Conservation (phyloP, 2,888 invertebrate genomes). For the Spodoptera littoralis region DNA sequence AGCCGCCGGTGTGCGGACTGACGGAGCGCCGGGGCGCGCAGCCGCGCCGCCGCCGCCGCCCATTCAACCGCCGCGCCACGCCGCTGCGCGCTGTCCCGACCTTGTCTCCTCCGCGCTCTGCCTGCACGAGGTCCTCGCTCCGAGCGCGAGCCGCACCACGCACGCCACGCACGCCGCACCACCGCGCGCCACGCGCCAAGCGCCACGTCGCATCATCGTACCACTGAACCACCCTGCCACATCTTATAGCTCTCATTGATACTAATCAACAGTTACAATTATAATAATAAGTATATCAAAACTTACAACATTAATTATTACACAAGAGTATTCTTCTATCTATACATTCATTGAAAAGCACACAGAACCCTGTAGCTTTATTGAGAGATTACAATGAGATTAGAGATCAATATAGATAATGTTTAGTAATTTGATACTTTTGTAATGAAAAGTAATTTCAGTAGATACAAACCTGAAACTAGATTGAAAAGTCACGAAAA, state of each 20-base stretch:
- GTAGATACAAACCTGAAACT: too few species aligned
- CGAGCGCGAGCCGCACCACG: constrained; percentile 49
- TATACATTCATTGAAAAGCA: too few species aligned
- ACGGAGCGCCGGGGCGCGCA: constrained; percentile 80
- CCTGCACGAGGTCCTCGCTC: constrained; percentile 64
- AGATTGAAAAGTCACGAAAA: too few species aligned
- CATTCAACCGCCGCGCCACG: constrained; percentile 65
- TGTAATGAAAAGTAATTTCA: too few species aligned
- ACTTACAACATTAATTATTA: background rate
- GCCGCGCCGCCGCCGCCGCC: constrained; percentile 72
- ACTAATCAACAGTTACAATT: constrained; percentile 45
- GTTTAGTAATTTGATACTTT: too few species aligned
- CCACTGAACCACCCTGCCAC: constrained; percentile 28
- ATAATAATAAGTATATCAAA: constrained; percentile 16
- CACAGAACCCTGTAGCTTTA: too few species aligned
- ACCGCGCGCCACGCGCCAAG: constrained; percentile 28
- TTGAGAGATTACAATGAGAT: too few species aligned
- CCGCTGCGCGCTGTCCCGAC: constrained; percentile 61
- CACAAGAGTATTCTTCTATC: too few species aligned
- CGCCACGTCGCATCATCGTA: constrained; percentile 17
- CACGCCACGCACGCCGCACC: constrained; percentile 25
- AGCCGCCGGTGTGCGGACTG: constrained; percentile 89
- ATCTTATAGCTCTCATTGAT: constrained; percentile 57
- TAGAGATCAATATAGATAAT: too few species aligned
- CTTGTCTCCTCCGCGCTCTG: constrained; percentile 64